A percentile compares a stretch with the other conserved stretches of the same genome.
phyloP scores from a whole-genome alignment of 2,888 invertebrate genomes.

The Limnephilus marmoratus region DNA sequence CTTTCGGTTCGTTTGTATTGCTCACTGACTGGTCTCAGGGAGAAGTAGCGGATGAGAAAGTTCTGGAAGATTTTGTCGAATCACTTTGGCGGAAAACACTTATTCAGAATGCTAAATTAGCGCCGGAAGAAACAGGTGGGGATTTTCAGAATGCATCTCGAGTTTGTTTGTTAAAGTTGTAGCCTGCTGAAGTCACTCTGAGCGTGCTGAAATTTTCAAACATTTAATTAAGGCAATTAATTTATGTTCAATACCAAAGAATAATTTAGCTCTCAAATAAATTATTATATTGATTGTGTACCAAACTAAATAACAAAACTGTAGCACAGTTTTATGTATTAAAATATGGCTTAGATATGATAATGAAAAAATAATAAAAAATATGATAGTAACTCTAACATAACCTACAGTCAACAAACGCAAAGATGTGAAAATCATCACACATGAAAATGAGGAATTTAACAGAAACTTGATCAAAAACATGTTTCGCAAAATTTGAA shows the following conservation, averaged over 20 bases:
- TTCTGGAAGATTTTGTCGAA: constrained; percentile 47
- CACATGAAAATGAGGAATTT: no score
- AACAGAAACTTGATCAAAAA: no score
- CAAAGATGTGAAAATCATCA: no score
- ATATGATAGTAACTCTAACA: no score
- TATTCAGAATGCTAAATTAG: constrained; percentile 44
- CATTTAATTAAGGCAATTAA: not conserved
- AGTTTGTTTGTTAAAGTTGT: not conserved
- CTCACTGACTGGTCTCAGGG: constrained; percentile 29
- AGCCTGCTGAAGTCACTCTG: not conserved
- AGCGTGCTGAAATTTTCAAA: not conserved
- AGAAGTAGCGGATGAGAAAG: constrained; percentile 10
- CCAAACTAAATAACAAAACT: no score
- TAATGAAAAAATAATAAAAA: no score
- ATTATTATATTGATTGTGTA: no score
- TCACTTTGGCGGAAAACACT: constrained; percentile 50
- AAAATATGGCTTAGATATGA: no score
- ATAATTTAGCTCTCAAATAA: not conserved
- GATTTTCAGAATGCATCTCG: not conserved
- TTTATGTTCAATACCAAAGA: not conserved
- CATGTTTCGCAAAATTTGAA: no score
- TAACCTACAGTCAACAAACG: no score
- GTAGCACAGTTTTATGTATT: no score
- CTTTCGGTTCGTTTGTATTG: constrained; percentile 58
- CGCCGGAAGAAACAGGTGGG: not conserved